Evolutionary conservation across 2,797 vertebrate genomes (phyloP).

Genomic region (Hippopotamyrus pictus): DNA sequence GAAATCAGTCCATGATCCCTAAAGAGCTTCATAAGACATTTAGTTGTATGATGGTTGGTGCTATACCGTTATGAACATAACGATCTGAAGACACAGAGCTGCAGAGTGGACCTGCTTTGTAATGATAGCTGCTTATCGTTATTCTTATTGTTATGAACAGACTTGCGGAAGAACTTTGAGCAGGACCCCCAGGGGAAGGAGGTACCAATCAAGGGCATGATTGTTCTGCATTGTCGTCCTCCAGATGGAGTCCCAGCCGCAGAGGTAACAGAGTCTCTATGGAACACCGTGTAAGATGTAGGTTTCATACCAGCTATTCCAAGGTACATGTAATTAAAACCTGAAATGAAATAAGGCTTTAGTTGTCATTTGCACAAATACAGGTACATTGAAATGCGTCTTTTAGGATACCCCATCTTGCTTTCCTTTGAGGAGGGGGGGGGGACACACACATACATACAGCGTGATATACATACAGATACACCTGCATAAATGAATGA

Average conservation of each 20-base stretch:
- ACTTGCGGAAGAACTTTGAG: slow-evolving; percentile 93
- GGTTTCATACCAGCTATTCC: neutral
- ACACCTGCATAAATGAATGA: neutral
- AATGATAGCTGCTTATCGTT: slow-evolving; percentile 42
- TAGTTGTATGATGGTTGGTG: neutral
- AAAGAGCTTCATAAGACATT: neutral
- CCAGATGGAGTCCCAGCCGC: slow-evolving; percentile 89
- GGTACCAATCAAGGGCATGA: slow-evolving; percentile 93
- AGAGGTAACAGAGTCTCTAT: slow-evolving; percentile 66
- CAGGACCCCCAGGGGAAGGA: slow-evolving; percentile 94
- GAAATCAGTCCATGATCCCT: neutral
- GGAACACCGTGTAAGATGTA: neutral
- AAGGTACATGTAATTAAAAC: neutral
- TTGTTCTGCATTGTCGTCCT: slow-evolving; percentile 89
- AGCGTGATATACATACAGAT: neutral
- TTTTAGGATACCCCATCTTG: neutral
- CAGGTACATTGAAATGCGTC: neutral
- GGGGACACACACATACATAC: neutral
- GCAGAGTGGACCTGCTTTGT: neutral
- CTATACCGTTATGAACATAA: neutral
- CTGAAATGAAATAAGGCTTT: neutral
- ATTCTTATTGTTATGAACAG: slow-evolving; percentile 64
- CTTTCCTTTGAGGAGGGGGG: neutral
- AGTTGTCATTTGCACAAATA: neutral
- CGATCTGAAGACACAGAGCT: neutral